phyloP scores from a whole-genome alignment of 2,888 invertebrate species.

The Hecatera dysodea region DNA sequence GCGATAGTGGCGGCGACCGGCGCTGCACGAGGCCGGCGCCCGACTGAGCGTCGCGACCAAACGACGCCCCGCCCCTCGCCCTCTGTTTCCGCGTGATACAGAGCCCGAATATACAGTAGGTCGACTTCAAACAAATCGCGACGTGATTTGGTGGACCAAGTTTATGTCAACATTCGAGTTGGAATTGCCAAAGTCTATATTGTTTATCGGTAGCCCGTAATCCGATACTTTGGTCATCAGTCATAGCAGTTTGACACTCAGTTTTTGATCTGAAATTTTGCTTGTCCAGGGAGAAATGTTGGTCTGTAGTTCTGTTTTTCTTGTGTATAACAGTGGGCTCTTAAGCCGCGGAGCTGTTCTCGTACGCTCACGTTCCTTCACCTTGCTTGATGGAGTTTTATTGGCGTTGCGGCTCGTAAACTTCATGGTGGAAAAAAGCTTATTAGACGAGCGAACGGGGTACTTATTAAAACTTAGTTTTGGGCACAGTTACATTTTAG shows the following conservation, averaged over 20 bases:
- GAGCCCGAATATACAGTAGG: slow-evolving; percentile 57
- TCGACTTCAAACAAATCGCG: slow-evolving; percentile 60
- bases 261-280: slow-evolving; percentile 12
- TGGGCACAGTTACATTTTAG: slow-evolving; percentile 48
- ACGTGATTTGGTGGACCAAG: slow-evolving; percentile 47
- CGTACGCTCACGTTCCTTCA: slow-evolving; percentile 66
- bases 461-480: slow-evolving; percentile 79
- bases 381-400: slow-evolving; percentile 82
- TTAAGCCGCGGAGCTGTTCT: slow-evolving; percentile 58
- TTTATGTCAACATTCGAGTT: slow-evolving; percentile 54
- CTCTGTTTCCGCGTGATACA: slow-evolving; percentile 57
- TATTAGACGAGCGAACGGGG: slow-evolving; percentile 72
- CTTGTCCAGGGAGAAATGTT: background rate
- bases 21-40: slow-evolving; percentile 88
- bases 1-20: slow-evolving; percentile 87
- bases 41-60: slow-evolving; percentile 85
- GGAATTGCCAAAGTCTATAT: slow-evolving; percentile 38
- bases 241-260: slow-evolving; percentile 34
- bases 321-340: slow-evolving; percentile 40
- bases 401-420: slow-evolving; percentile 80
- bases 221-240: slow-evolving; percentile 41
- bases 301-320: slow-evolving; percentile 50
- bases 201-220: slow-evolving; percentile 34
- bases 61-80: slow-evolving; percentile 68
- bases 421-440: slow-evolving; percentile 78